Base-by-base conservation (phyloP, 2,888 invertebrate species). In the Calephelis perditalis region DNA sequence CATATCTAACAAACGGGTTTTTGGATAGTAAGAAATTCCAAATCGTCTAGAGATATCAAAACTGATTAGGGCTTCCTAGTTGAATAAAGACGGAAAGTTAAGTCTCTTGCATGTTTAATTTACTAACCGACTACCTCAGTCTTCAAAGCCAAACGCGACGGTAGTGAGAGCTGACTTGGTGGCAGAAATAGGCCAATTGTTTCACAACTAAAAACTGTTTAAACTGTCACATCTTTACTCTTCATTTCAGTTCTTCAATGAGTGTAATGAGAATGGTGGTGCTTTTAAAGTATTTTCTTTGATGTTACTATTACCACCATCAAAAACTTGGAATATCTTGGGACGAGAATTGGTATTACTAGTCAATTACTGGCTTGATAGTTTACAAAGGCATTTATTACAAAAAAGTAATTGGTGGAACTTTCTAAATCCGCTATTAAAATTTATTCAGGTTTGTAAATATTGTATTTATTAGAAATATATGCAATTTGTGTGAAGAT, bases 341-440 rank as follows among this genome's bases (percentile, higher is more conserved):
- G 78, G 79, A 5, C 79, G 78, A 58, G 83, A 86, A 49, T 54
- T 86, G 35, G 71, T 84, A 9, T 67, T 60, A 6, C 59, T 82
- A 11, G 65, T 87, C 35, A 76, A 81, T 60, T 86, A 81, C 68
- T 87, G 87, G 87, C 69, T 87, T 0, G 78, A 82, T 52, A 80
- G 79, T 46, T 60, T 84, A 9, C 74, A 79, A 40, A 83, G 79
- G 62, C 77, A 83, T 65, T 69, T 84, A 11, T 67, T 68, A 35
- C 75, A 80, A 54, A 79, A 73, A 60, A 64, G 59, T 3, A 69
- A 74, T 58, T 86, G 86, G 86, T 86, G 87, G 86, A 71, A 62
- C 5, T 87, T 87, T 69, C 61, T 85, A 52, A 77, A 75, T 47
- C 40, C 71, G 3, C 63, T 86, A 9, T 69, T 87, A 0, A 70